Percentiles rank a stretch among this genome's conserved stretches.
Conservation (phyloP, 2,888 invertebrate genomes). For the Tetragonisca angustula region DNA sequence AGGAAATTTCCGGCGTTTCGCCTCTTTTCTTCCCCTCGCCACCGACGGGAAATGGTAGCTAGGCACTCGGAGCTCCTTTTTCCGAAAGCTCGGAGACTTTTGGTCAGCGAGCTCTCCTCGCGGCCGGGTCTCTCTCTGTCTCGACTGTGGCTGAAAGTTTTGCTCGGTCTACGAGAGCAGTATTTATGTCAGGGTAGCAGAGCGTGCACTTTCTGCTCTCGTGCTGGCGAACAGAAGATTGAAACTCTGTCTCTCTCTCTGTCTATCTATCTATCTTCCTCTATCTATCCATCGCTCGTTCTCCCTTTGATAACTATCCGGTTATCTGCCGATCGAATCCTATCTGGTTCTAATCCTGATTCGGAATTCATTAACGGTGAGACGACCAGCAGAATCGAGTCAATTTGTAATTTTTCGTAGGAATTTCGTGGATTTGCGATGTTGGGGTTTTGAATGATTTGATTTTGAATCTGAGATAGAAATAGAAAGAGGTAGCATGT, state of each 20-base stretch:
- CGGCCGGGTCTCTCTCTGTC: conserved; percentile 17
- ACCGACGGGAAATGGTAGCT: conserved; percentile 48
- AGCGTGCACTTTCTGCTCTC: conserved; percentile 51
- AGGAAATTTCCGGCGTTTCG: conserved; percentile 52
- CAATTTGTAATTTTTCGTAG: neutral
- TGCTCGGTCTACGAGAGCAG: conserved; percentile 35
- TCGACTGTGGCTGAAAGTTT: conserved; percentile 48
- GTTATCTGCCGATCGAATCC: neutral
- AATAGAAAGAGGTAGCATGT: neutral
- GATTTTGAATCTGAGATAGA: neutral
- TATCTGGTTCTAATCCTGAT: neutral
- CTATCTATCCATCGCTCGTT: neutral
- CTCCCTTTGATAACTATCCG: neutral
- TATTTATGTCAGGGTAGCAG: conserved; percentile 54
- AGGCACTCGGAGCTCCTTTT: conserved; percentile 49
- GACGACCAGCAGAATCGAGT: neutral
- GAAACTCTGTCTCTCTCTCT: conserved; percentile 24
- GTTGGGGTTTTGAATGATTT: neutral
- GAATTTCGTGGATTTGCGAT: neutral
- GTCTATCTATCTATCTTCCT: neutral
- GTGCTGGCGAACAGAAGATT: conserved; percentile 46
- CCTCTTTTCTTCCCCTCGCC: conserved; percentile 44
- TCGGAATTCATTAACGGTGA: conserved; percentile 33
- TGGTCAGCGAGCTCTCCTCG: conserved; percentile 38
- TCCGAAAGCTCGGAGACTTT: conserved; percentile 48